These are phyloP conservation scores for Poecile montanus DNA, from an alignment of 2,797 vertebrate species.

Conservation along the genomic window DNA sequence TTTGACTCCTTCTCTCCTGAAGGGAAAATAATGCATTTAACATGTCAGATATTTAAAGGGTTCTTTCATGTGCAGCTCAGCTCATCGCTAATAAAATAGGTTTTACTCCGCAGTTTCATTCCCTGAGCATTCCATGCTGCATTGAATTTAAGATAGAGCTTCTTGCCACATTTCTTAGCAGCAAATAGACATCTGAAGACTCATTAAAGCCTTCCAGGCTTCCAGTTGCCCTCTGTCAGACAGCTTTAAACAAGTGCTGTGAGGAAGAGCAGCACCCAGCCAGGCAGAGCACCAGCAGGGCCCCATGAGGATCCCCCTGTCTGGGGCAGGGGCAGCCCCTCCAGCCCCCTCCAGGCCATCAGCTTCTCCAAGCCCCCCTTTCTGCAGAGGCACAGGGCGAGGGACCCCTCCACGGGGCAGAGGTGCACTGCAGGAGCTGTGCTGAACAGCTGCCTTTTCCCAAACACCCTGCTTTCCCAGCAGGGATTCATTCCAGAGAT, in stretches of 20 bases:
- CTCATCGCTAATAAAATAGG: conserved; percentile 66
- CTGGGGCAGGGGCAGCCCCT: not conserved
- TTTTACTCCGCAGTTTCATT: conserved; percentile 57
- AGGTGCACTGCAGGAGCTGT: rapidly evolving
- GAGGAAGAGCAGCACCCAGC: not conserved
- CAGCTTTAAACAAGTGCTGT: not conserved
- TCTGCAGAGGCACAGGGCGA: rapidly evolving
- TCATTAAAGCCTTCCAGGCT: conserved; percentile 1
- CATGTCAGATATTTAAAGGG: conserved; percentile 62
- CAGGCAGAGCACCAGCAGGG: not conserved
- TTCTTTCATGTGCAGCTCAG: conserved; percentile 56
- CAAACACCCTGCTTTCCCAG: not conserved
- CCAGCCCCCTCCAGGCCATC: rapidly evolving
- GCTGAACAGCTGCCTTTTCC: not conserved
- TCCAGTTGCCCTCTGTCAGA: not conserved
- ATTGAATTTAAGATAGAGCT: conserved; percentile 38
- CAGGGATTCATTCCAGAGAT: not conserved
- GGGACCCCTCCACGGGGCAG: rapidly evolving
- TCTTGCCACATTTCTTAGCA: conserved; percentile 16
- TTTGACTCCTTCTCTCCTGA: conserved; percentile 57
- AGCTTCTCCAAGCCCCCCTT: rapidly evolving
- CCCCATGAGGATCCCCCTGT: rapidly evolving
- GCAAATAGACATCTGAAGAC: conserved; percentile 29
- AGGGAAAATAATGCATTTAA: conserved; percentile 70
- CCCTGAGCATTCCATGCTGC: not conserved